phyloP scores from a whole-genome alignment of 2,888 invertebrate genomes.

The Cheilosia soror region DNA sequence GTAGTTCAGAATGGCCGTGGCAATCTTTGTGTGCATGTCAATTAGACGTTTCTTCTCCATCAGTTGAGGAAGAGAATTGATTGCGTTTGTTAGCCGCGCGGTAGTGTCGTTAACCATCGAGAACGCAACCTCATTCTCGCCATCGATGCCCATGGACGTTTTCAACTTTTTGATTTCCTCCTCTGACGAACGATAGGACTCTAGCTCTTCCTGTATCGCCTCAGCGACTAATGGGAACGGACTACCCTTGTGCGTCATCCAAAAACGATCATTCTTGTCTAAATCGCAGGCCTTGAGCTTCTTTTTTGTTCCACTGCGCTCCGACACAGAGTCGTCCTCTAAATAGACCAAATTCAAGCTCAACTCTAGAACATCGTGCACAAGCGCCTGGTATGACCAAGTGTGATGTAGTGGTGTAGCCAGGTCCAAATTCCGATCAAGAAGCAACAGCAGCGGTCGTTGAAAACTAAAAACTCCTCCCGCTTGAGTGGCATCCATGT shows the following conservation, averaged over 20 bases:
- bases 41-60: conserved; percentile 98
- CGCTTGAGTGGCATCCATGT: conserved; percentile 91
- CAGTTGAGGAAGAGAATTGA: conserved; percentile 97
- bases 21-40: conserved; percentile 99
- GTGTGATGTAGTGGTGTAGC: conserved; percentile 99
- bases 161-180: conserved; percentile 98
- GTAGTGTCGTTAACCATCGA: conserved; percentile 96
- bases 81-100: conserved; percentile 95
- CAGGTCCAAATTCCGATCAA: conserved; percentile 98
- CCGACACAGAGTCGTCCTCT: conserved; percentile 86
- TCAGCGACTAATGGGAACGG: conserved; percentile 98
- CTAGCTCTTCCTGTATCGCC: conserved; percentile 98
- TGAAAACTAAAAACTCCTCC: conserved; percentile 93
- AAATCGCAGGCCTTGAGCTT: conserved; percentile 96
- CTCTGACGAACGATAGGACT: conserved; percentile 95
- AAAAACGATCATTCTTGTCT: conserved; percentile 94
- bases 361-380: conserved; percentile 97
- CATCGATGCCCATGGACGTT: conserved; percentile 96
- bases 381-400: conserved; percentile 99
- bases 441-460: conserved; percentile 94
- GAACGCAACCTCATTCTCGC: conserved; percentile 93
- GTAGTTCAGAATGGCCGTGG: conserved; percentile 93
- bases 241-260: conserved; percentile 96
- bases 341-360: conserved; percentile 92
- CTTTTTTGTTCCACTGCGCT: conserved; percentile 86